Conservation (phyloP, 2,888 invertebrate species). For the Coleophora deauratella region DNA sequence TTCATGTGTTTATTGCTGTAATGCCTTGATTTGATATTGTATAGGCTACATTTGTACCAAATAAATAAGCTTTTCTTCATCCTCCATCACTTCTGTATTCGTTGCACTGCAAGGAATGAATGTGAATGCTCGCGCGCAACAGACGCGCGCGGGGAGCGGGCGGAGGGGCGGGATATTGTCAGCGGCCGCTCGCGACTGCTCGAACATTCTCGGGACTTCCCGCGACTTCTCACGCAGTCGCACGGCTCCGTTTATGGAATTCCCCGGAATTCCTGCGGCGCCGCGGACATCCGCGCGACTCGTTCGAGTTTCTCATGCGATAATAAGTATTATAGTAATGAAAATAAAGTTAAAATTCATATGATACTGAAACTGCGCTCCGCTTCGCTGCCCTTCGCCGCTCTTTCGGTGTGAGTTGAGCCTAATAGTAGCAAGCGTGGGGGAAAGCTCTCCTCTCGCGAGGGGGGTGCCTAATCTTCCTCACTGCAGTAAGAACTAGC, state of each 20-base stretch:
- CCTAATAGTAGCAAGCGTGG: background rate
- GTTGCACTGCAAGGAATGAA: conserved; percentile 10
- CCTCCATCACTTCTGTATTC: conserved; percentile 11
- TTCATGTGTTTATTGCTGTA: conserved; percentile 10
- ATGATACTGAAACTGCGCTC: background rate
- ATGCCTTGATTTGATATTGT: conserved; percentile 12
- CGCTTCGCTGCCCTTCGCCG: conserved; percentile 8
- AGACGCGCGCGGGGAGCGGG: background rate
- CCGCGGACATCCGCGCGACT: conserved; percentile 9
- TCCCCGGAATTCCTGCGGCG: conserved; percentile 5
- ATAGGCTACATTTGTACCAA: conserved; percentile 13
- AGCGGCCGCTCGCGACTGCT: conserved; percentile 12
- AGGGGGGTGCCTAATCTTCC: too few species aligned
- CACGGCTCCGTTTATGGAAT: conserved; percentile 8
- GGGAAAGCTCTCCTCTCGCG: too few species aligned
- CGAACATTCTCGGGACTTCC: conserved; percentile 11
- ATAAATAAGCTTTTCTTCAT: conserved; percentile 14
- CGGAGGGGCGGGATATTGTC: conserved; percentile 7
- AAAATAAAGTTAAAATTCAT: background rate
- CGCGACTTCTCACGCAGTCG: conserved; percentile 7
- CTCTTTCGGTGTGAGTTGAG: conserved; percentile 5
- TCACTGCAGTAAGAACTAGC: too few species aligned
- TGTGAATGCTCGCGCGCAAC: conserved; percentile 7
- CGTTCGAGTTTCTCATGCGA: conserved; percentile 8
- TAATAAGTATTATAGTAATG: conserved; percentile 5